A percentile compares a stretch with the other conserved stretches of the same genome.
Conservation (phyloP, 2,113 vertebrate genomes). For the Formicarius rufipectus region DNA sequence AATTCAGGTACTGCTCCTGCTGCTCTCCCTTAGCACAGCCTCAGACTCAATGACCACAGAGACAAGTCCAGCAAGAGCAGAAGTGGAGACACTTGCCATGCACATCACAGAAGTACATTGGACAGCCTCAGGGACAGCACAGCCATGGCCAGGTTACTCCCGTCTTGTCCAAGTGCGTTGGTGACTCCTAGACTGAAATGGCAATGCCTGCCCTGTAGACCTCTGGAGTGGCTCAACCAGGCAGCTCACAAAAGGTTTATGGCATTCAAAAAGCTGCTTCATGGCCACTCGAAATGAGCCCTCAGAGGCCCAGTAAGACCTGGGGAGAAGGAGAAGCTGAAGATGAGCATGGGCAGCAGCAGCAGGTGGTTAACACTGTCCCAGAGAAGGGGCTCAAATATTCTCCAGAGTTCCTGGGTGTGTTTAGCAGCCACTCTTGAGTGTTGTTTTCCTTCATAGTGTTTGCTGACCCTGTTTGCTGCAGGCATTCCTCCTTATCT, state of each 20-base stretch:
- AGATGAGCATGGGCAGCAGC: neutral
- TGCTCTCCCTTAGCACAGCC: neutral
- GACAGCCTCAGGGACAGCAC: neutral
- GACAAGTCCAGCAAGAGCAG: neutral
- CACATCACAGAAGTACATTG: neutral
- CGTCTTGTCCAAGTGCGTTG: neutral
- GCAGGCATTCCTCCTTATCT: conserved; percentile 17
- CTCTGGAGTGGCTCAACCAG: neutral
- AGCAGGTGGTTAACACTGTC: neutral
- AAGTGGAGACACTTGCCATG: neutral
- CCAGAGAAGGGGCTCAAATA: neutral
- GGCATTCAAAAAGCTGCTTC: neutral
- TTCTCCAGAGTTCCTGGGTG: neutral
- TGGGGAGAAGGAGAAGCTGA: neutral
- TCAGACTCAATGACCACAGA: neutral
- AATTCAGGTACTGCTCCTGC: neutral
- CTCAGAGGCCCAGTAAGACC: neutral
- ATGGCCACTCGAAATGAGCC: neutral
- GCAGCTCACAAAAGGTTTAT: neutral
- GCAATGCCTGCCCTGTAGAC: rapidly evolving
- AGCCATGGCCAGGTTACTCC: neutral
- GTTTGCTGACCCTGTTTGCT: neutral
- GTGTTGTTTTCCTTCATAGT: neutral
- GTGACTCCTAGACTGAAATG: neutral
- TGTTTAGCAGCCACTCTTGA: neutral